A percentile compares a stretch with the other conserved stretches of the same genome.
Conservation (phyloP, 2,888 invertebrate species). For the Alloscopus bannaensis region DNA sequence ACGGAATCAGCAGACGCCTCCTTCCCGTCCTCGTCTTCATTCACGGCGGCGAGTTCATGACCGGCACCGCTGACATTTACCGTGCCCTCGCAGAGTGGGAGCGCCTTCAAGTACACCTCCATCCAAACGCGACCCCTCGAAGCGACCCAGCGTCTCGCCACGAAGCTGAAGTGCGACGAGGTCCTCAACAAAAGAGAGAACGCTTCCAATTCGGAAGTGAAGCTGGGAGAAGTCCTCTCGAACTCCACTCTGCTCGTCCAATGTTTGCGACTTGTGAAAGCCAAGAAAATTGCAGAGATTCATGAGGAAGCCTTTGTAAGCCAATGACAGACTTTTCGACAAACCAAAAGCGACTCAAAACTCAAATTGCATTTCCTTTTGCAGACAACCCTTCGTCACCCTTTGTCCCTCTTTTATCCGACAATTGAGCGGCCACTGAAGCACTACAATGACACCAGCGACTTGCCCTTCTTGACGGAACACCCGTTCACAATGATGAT, state of each 20-base stretch:
- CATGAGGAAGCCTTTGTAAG: conserved; percentile 67
- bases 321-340: background rate
- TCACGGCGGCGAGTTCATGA: conserved; percentile 63
- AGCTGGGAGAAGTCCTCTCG: conserved; percentile 17
- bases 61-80: conserved; percentile 61
- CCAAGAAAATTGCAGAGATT: conserved; percentile 66
- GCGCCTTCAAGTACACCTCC: conserved; percentile 48
- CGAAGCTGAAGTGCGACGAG: conserved; percentile 58
- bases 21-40: conserved; percentile 66
- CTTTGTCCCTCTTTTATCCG: conserved; percentile 61
- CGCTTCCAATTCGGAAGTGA: conserved; percentile 44
- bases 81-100: conserved; percentile 62
- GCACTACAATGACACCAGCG: conserved; percentile 47
- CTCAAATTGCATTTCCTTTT: conserved; percentile 6
- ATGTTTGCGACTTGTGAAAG: conserved; percentile 66
- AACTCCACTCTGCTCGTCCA: conserved; percentile 55
- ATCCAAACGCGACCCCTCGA: conserved; percentile 63
- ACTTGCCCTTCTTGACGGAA: conserved; percentile 62
- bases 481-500: conserved; percentile 67
- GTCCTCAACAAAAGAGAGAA: conserved; percentile 52
- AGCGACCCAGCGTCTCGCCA: conserved; percentile 65
- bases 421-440: conserved; percentile 53
- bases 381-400: conserved; percentile 50
- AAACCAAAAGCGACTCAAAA: background rate
- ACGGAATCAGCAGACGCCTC: conserved; percentile 61